Base-by-base conservation (phyloP, 2,797 vertebrate species). In the Chaenodraco wilsoni region DNA sequence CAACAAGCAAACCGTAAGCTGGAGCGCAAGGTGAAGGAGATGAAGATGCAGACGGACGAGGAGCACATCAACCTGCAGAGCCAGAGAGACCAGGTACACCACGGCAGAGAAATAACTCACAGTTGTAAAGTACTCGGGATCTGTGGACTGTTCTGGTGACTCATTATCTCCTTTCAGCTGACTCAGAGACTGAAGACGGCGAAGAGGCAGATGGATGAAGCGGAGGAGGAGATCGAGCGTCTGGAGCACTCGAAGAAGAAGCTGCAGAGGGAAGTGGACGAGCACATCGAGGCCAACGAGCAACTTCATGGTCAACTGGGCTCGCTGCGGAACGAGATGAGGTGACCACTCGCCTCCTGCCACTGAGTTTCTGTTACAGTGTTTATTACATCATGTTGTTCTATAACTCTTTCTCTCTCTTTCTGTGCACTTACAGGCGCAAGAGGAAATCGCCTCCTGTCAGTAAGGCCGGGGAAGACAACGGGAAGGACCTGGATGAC, bases 191-290 rank as follows among this genome's bases (percentile, higher is more conserved):
- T 99, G 93, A 99, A 98, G 91, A 96, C 95, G 1, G 94, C 96
- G 71, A 99, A 99, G 91, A 94, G 98, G 50, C 98, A 99, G 92
- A 96, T 99, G 84, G 96, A 98, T 44, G 96, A 96, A 90, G 96
- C 97, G 0, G 98, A 99, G 94, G 97, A 97, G 89, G 98, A 98
- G 92, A 98, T 99, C 8, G 97, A 99, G 93, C 92, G 97, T 43
- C 93, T 98, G 70, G 97, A 98, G 86, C 95, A 96, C 43, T 83
- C 90, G 0, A 99, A 96, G 81, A 99, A 98, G 94, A 99, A 97
- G 89, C 93, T 99, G 57, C 97, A 98, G 94, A 92, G 98, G 88
- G 98, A 99, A 41, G 87, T 98, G 88, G 98, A 99, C 44, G 98
- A 99, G 72, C 97, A 98, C 87, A 74, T 96, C 43, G 98, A 99